These are phyloP conservation scores for Athripsodes cinereus DNA, from an alignment of 2,888 invertebrate species.

Conservation along the genomic window DNA sequence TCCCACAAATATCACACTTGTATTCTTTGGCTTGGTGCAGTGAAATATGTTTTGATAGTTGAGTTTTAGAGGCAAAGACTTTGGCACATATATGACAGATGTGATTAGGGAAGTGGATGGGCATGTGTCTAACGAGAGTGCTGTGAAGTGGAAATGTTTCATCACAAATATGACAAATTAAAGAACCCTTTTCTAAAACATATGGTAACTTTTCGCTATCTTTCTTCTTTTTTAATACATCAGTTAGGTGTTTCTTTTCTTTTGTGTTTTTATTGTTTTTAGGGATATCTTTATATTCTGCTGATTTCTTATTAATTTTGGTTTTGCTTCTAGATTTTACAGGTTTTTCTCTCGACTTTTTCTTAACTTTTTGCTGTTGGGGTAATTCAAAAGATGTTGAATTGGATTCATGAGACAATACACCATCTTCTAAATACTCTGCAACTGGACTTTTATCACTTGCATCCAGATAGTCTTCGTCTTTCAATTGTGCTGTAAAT, in stretches of 20 bases:
- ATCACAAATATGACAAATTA: slow-evolving; percentile 24
- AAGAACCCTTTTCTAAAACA: slow-evolving; percentile 16
- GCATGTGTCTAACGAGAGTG: slow-evolving; percentile 18
- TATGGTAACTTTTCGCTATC: slow-evolving; percentile 10
- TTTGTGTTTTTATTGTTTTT: not conserved
- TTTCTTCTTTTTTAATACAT: slow-evolving; percentile 8
- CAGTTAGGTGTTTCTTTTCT: not conserved
- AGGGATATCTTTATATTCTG: not conserved
- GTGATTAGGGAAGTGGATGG: slow-evolving; percentile 23
- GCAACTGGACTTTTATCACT: too few relatives aligned
- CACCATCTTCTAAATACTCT: too few relatives aligned
- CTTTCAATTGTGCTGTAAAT: too few relatives aligned
- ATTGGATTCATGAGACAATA: too few relatives aligned
- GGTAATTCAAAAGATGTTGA: not conserved
- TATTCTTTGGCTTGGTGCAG: slow-evolving; percentile 10
- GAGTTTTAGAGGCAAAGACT: slow-evolving; percentile 9
- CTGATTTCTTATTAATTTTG: not conserved
- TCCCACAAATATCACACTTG: slow-evolving; percentile 20
- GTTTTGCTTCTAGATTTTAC: not conserved
- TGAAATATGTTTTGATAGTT: slow-evolving; percentile 15
- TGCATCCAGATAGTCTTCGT: too few relatives aligned
- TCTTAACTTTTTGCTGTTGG: not conserved
- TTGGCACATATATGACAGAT: slow-evolving; percentile 23
- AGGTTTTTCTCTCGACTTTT: not conserved
- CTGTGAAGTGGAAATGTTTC: slow-evolving; percentile 21